Base-by-base conservation (phyloP, 2,797 vertebrate genomes). In the Carapus acus region DNA sequence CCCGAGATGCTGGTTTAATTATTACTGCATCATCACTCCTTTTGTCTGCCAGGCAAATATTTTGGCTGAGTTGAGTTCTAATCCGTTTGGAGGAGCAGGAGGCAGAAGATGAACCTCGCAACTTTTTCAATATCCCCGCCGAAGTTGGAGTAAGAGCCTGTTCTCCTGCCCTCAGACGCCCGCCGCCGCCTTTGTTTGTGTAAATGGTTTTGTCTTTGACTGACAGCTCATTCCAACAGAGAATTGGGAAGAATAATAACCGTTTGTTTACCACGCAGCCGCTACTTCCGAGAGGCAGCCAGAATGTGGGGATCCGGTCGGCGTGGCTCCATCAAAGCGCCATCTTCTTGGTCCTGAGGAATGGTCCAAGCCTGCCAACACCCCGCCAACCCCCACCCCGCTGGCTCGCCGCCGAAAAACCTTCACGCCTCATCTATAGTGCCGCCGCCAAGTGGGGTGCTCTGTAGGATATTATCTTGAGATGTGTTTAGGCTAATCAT, bases 401-500 rank as follows among this genome's bases (percentile, higher is more conserved):
- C 40, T 62, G 58, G 74, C 54, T 62, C 19, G 49, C 11, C 55
- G 31, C 56, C 38, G n/a, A 45, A 36, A 49, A n/a, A n/a, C 41
- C 3, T 68, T 71, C 50, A 59, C 43, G 50, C 59, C 54, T 74
- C 77, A 61, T 67, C 57, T 58, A 54, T 51, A 66, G 9, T 56
- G n/a, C n/a, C 22, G 14, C 43, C 19, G 54, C 58, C 55, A 66
- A 57, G 67, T 67, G 62, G 34, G 47, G 42, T 39, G 49, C 29
- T 64, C 54, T 62, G 3, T 11, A 47, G 62, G 57, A 74, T 58
- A 73, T 73, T 60, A 74, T 78, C 67, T 65, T 67, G 74, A 81
- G 73, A 76, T 56, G 62, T 76, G 76, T 67, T 78, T 69, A 69
- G 76, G 62, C 71, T 78, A 74, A 82, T 85, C 77, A 73, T 72